These are phyloP conservation scores for Dipodomys merriami DNA, from an alignment of 2,113 vertebrate genomes.

Conservation along the genomic window DNA sequence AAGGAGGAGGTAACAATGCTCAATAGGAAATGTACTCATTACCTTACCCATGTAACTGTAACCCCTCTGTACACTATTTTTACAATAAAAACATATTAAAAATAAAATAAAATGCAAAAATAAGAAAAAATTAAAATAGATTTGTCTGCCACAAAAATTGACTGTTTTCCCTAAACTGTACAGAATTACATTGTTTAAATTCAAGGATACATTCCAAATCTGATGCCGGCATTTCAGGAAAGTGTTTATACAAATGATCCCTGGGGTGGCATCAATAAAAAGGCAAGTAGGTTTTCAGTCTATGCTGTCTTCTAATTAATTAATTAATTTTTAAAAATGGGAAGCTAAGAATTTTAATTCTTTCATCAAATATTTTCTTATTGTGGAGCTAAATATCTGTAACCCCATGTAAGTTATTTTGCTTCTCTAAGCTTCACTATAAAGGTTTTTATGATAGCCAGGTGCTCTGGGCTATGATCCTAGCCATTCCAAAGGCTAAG, in stretches of 20 bases:
- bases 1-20: too few relatives aligned
- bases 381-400: slow-evolving; percentile 16
- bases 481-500: too few relatives aligned
- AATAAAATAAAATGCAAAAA: not conserved
- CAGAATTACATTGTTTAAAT: not conserved
- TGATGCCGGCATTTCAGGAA: not conserved
- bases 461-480: too few relatives aligned
- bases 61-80: too few relatives aligned
- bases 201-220: not conserved
- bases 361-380: slow-evolving; percentile 33
- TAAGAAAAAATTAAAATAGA: slow-evolving; percentile 5
- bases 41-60: too few relatives aligned
- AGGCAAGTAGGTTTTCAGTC: not conserved
- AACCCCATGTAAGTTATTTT: not conserved
- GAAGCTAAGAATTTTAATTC: slow-evolving; percentile 44
- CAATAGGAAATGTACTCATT: too few relatives aligned
- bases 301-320: not conserved
- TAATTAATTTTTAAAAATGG: not conserved
- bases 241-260: slow-evolving; percentile 3
- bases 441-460: not conserved
- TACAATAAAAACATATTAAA: too few relatives aligned
- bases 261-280: not conserved
- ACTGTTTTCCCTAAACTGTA: not conserved
- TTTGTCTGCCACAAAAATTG: not conserved
- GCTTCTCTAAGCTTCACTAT: not conserved